A percentile compares a stretch with the other conserved stretches of the same genome.
Evolutionary conservation across 2,113 vertebrate species (phyloP).

Genomic region (Fulmarus glacialis): DNA sequence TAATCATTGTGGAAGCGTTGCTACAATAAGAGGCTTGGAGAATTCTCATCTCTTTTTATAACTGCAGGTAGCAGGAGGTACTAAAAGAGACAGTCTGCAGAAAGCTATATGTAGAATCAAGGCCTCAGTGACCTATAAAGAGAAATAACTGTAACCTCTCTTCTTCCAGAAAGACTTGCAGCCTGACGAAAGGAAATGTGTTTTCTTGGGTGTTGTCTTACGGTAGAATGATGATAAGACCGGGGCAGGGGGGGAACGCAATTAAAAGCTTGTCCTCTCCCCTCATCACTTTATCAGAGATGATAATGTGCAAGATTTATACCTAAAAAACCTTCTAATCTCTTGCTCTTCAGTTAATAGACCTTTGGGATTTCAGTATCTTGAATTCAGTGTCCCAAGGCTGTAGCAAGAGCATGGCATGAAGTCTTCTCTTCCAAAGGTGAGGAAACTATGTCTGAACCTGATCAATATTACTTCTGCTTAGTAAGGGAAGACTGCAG

Average conservation of each 20-base stretch:
- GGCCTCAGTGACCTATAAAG: background rate
- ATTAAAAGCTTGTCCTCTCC: background rate
- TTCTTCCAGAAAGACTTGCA: background rate
- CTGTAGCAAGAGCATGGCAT: no score
- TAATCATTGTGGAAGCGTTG: background rate
- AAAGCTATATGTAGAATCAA: background rate
- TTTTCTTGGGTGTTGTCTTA: background rate
- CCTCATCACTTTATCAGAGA: background rate
- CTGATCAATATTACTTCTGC: background rate
- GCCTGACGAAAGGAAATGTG: background rate
- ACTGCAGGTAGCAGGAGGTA: background rate
- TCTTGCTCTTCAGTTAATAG: background rate
- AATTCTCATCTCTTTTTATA: background rate
- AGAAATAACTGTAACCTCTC: background rate
- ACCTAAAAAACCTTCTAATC: background rate
- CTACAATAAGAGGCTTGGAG: background rate
- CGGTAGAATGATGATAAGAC: background rate
- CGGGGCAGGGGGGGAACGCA: accelerated
- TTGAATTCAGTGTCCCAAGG: background rate
- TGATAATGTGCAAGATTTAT: background rate
- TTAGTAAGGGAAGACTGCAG: background rate
- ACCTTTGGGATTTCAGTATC: background rate
- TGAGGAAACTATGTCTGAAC: background rate
- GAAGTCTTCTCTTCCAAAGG: background rate
- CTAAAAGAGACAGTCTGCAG: background rate